Conservation (phyloP, 1,140 invertebrate genomes). For the Heliconius congener region DNA sequence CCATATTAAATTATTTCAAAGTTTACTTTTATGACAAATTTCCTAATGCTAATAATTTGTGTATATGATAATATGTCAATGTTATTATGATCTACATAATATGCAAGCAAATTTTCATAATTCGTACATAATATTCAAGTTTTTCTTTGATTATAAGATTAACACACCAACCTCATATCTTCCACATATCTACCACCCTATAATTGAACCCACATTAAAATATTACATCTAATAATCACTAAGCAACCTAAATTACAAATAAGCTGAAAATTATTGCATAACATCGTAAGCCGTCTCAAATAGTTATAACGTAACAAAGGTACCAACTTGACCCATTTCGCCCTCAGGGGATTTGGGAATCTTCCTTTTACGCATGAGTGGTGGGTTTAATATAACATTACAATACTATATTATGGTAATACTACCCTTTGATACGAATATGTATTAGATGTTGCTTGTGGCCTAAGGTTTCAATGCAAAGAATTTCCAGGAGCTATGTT, state of each 20-base stretch:
- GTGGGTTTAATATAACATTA: constrained; percentile 14
- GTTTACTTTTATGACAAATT: too few species aligned
- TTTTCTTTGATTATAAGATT: too few species aligned
- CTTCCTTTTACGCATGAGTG: constrained; percentile 12
- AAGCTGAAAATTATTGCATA: constrained; percentile 11
- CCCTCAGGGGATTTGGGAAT: constrained; percentile 21
- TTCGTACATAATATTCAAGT: too few species aligned
- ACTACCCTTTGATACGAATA: background rate
- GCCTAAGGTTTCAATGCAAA: background rate
- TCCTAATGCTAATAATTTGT: too few species aligned
- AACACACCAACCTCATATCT: too few species aligned
- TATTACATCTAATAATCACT: background rate
- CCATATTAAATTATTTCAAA: too few species aligned
- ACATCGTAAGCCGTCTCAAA: background rate
- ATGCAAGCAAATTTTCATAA: too few species aligned
- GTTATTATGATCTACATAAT: too few species aligned
- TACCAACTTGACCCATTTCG: constrained; percentile 12
- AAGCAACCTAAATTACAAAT: background rate
- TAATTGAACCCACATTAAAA: background rate
- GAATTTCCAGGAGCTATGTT: background rate
- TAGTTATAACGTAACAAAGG: constrained; percentile 19
- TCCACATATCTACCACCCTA: background rate
- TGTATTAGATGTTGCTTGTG: background rate
- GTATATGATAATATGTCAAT: too few species aligned
- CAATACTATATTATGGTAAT: constrained; percentile 12